Evolutionary conservation across 1,140 invertebrate species (phyloP), one percentile per base, ranked within the genome.

Genomic region (Neodiprion fabricii): DNA sequence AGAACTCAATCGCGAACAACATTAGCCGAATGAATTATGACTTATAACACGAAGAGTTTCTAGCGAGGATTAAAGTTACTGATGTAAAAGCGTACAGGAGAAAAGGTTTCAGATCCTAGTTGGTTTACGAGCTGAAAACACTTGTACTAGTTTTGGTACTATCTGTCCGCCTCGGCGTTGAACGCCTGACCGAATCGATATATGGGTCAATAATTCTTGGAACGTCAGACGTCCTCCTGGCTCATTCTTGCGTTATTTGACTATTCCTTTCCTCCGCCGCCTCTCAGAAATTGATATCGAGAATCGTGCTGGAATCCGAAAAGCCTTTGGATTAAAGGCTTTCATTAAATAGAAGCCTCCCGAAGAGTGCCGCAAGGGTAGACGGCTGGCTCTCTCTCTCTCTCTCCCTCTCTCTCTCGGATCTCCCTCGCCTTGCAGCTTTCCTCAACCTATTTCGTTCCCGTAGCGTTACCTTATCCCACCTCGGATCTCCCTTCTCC

Each of bases 231-330:
- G 53, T 61, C 53, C 53, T 61, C 53, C 11, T 61, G n/a, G 11
- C 53, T 61, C 53, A 61, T 61, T 61, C 53, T 61, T 61, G 53
- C 9, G 53, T 61, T 61, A 61, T 61, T 61, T 61, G 53, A 61
- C 53, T 61, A 61, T 61, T 61, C 53, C 53, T 73, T 71, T 74
- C 73, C 68, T 75, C 72, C 28, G 66, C 67, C 69, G 71, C 71
- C 40, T 21, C 23, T 69, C 67, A 69, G 40, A 69, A 69, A 69
- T 69, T 69, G 67, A 69, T 69, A 69, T 69, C 40, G 67, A 69
- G 67, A 69, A 69, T 69, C 40, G 67, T 69, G 40, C 40, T 23
- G 40, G 67, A 23, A 69, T 69, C 40, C 67, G 67, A 69, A 69
- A 69, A 69, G 67, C 67, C 67, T 69, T 47, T 69, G 67, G 67